A percentile compares a stretch with the other conserved stretches of the same genome.
Conservation (phyloP, 2,797 vertebrate genomes). For the Emys orbicularis region DNA sequence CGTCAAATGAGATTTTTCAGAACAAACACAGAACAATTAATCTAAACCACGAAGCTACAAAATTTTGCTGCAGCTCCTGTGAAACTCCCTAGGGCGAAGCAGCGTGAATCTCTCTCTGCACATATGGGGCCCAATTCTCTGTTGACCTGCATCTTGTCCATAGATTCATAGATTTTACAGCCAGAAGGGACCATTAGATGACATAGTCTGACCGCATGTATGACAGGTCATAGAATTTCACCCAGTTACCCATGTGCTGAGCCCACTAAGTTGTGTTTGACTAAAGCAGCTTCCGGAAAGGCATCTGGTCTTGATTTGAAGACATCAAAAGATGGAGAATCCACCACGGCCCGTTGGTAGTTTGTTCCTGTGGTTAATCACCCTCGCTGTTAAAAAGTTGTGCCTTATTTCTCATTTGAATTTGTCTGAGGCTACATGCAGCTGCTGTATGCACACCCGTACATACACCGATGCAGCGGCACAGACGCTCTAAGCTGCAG, state of each 20-base stretch:
- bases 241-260: background rate
- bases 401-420: background rate
- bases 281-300: background rate
- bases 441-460: no score
- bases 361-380: background rate
- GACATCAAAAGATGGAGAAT: background rate
- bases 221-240: background rate
- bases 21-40: no score
- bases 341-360: background rate
- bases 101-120: background rate
- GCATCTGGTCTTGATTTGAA: background rate
- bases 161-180: background rate
- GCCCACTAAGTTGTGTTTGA: background rate
- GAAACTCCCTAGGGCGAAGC: background rate
- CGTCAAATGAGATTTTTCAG: background rate
- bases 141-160: background rate
- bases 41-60: background rate
- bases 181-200: background rate
- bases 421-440: background rate
- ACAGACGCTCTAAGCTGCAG: no score
- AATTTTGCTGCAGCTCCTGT: background rate
- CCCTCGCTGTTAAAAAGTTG: background rate
- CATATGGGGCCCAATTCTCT: background rate
- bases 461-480: no score
- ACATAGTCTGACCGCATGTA: background rate